Evolutionary conservation across 2,888 invertebrate species (phyloP), one percentile per base, ranked within the genome.

Genomic region (Leptogaster cylindrica): DNA sequence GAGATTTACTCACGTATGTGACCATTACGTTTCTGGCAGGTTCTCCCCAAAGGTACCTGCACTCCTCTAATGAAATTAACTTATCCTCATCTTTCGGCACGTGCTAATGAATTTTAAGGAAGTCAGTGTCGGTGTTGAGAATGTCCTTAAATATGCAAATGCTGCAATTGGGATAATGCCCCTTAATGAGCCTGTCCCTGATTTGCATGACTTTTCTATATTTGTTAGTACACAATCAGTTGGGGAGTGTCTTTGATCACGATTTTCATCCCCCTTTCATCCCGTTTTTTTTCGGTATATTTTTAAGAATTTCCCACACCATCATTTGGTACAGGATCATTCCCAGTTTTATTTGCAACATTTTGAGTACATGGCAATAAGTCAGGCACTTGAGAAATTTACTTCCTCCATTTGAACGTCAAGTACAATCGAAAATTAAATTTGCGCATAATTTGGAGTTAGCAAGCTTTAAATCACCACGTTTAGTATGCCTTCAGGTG

Each of bases 91-190:
- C 58, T 58, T 58, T 58, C 25, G 58, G 58, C 58, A 58, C 58
- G 41, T 41, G 58, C 41, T 58, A 58, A 58, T 58, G 58, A 58
- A 58, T 58, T 58, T 58, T 58, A 58, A 58, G 58, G 58, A 58
- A 58, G 58, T 39, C 16, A 25, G 27, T 31, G 31, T 12, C 7
- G 41, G 27, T 7, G 39, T 36, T 36, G 41, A 58, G 36, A 27
- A 31, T 14, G 25, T 58, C 58, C 39, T 58, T 58, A 25, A 36
- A 25, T 58, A 58, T 58, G 58, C 25, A 58, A 58, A 58, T 58
- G 58, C 23, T 39, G 58, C 58, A 58, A 58, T 58, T 58, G 58
- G 16, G 58, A 12, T 39, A 23, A 25, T 36, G 12, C 16, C 58
- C 23, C 31, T 25, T 58, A 58, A 58, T 58, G 58, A 58, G 58